Evolutionary conservation across 2,888 invertebrate species (phyloP), one percentile per base, ranked within the genome.

Genomic region (Philonicus albiceps): DNA sequence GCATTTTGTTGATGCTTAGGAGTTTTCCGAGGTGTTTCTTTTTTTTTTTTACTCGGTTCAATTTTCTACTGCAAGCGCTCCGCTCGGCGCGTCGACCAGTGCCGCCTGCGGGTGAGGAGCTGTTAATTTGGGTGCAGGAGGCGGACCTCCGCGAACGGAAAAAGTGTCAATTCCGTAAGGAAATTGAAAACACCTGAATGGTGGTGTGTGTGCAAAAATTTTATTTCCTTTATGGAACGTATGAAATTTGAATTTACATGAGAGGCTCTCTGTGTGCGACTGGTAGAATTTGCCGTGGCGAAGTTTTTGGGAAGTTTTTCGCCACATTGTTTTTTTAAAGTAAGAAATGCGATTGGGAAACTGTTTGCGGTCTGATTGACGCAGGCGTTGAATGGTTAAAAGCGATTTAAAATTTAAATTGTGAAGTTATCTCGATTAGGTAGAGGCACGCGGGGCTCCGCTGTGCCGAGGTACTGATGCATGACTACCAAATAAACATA

Each of bases 1-100:
- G 84, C 84, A 84, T 31, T 84, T 84, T 73, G 73, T 73, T 72
- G 73, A 73, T 43, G 73, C 84, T 43, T 73, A 43, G 22, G 73
- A 84, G 22, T 73, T 73, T 84, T 49, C 31, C 19, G 34, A 72
- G 49, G 53, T 53, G 40, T n/a, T 30, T 73, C 13, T 19, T 64
- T 49, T 53, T 27, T n/a, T 30, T 73, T 22, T 19, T 64, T 49
- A 49, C 1, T 64, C 64, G 11, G 13, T 27, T 64, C 6, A 8
- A 27, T 27, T 64, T n/a, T 64, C 11, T 22, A 0, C 3, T 64
- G 22, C 22, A 13, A 22, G 64, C 64, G 27, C 19, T 64, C 19
- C 27, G 64, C 64, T 64, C 27, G 22, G 64, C 19, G 64, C 19
- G n/a, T 22, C 64, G 22, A 11, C 11, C 7, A 55, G 19, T 3